These are phyloP conservation scores for Willisornis vidua DNA, from an alignment of 2,113 vertebrate species.

Conservation along the genomic window DNA sequence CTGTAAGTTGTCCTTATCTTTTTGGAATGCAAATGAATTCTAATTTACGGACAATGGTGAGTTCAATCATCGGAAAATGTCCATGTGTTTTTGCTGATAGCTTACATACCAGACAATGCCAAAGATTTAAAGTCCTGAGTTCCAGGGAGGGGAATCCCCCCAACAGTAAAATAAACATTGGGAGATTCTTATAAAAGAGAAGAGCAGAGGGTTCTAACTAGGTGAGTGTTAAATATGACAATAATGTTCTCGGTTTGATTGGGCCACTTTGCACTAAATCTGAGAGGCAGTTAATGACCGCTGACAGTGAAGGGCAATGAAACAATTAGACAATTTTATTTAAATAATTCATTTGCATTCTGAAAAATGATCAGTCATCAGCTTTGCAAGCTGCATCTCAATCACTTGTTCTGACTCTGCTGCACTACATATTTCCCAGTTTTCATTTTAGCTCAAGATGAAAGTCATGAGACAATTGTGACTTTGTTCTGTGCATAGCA, in stretches of 20 bases:
- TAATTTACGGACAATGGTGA: not conserved
- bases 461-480: constrained; percentile 31
- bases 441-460: constrained; percentile 30
- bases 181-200: not conserved
- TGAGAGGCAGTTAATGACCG: not conserved
- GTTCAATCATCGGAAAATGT: not conserved
- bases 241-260: not conserved
- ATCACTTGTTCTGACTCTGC: not conserved
- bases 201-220: not conserved
- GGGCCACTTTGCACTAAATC: not conserved
- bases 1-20: not conserved
- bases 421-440: not conserved
- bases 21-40: not conserved
- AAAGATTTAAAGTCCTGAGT: not conserved
- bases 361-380: not conserved
- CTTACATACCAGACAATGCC: not conserved
- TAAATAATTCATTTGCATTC: constrained; percentile 41
- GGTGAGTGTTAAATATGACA: not conserved
- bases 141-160: not conserved
- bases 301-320: not conserved
- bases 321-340: constrained; percentile 3
- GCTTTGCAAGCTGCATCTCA: not conserved
- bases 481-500: constrained; percentile 15
- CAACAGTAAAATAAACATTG: not conserved
- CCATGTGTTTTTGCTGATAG: not conserved